Evolutionary conservation across 2,113 vertebrate genomes (phyloP), one percentile per base, ranked within the genome.

Genomic region (Canis aureus): DNA sequence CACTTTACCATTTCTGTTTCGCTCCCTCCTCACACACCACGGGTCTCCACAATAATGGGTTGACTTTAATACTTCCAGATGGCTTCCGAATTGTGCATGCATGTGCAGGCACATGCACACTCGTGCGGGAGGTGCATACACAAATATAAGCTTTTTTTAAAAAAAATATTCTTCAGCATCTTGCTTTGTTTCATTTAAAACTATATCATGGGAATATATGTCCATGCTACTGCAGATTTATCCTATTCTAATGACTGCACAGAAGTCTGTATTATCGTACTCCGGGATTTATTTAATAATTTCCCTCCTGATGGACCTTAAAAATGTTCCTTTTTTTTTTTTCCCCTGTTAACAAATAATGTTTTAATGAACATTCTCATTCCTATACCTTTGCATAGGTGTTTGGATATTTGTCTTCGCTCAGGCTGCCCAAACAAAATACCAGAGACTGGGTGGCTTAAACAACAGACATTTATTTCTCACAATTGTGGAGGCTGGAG

Each of bases 31-130:
- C 71, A 43, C 43, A 6, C 43, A 3, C 49, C 62, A 17, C 29
- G 22, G 49, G 29, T 19, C 87, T 64, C 60, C 12, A 51, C 32
- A 38, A 23, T 25, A 49, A 35, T 5, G 13, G 55, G 69, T 4
- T 43, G 11, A 59, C 51, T 17, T 20, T 19, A n/a, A 7, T 20
- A n/a, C 11, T 79, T 83, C 76, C 76, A 82, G 82, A 57, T 0
- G 53, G 51, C 38, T 53, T 57, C 9, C 73, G 49, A 73, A 57
- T 0, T 13, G 11, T 38, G 13, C 23, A 11, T 11, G 12, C 12
- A 29, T 27, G 53, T 8, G 22, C 2, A 15, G 4, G 9, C 8
- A 25, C 1, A 3, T 2, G 11, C 60, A 17, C 5, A 19, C 9
- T 22, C 11, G 51, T 16, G 8, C 3, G 10, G 43, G n/a, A 78